These are phyloP conservation scores for Lacerta viridis DNA, from an alignment of 2,797 vertebrate genomes.

Conservation along the genomic window DNA sequence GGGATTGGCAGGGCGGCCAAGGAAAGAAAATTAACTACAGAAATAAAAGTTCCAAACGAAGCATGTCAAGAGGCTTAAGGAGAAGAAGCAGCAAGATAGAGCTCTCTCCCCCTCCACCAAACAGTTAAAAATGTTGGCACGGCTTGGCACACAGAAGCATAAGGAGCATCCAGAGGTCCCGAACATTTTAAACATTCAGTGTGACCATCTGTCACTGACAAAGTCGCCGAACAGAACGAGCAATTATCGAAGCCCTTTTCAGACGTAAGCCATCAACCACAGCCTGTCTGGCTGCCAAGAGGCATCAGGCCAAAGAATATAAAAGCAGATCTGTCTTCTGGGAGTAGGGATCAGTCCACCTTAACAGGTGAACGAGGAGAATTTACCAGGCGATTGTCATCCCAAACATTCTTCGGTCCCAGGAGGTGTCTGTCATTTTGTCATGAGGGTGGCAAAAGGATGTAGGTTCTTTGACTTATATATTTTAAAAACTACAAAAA, in stretches of 20 bases:
- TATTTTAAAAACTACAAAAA: accelerated
- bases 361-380: constrained; percentile 51
- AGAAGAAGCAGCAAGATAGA: constrained; percentile 41
- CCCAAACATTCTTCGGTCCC: neutral
- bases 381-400: constrained; percentile 17
- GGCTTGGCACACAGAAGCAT: constrained; percentile 53
- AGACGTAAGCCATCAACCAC: constrained; percentile 77
- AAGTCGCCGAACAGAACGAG: constrained; percentile 73
- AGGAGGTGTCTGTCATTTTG: neutral
- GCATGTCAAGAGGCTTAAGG: neutral
- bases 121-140: constrained; percentile 73
- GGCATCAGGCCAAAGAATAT: constrained; percentile 62
- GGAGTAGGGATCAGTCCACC: constrained; percentile 53
- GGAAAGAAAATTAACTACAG: neutral
- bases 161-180: constrained; percentile 70
- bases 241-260: constrained; percentile 80
- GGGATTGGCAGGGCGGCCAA: constrained; percentile 14
- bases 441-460: neutral
- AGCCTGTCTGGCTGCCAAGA: constrained; percentile 74
- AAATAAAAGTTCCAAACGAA: constrained; percentile 52
- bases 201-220: constrained; percentile 81
- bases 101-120: constrained; percentile 20
- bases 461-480: accelerated
- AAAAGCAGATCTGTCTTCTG: constrained; percentile 65
- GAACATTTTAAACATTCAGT: constrained; percentile 75